Evolutionary conservation across 2,113 vertebrate genomes (phyloP).

Genomic region (Glareola pratincola): DNA sequence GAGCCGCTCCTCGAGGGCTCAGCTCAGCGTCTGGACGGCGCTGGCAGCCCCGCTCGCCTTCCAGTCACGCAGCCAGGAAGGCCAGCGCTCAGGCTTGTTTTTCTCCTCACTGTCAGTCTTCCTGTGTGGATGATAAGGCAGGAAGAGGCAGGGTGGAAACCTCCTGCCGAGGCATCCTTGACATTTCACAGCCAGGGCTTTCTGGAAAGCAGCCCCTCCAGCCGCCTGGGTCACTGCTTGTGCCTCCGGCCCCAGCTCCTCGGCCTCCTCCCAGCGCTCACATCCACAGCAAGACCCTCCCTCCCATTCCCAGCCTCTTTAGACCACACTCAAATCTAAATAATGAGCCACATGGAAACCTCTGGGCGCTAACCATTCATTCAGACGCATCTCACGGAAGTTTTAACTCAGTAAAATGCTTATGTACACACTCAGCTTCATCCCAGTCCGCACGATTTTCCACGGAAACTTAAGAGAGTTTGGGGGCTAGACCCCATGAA

Average conservation of each 20-base stretch:
- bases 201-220: not conserved
- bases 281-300: not conserved
- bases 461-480: not conserved
- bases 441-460: not conserved
- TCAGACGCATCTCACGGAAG: not conserved
- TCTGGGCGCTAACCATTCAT: not conserved
- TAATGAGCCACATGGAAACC: not conserved
- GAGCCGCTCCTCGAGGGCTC: fast-evolving
- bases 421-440: not conserved
- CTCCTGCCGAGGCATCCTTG: not conserved
- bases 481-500: not conserved
- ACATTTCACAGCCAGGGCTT: not conserved
- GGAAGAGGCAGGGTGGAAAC: not conserved
- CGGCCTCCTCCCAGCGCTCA: not conserved
- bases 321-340: not conserved
- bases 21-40: fast-evolving
- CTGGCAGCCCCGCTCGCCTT: not conserved
- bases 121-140: not conserved
- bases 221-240: not conserved
- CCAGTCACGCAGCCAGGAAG: not conserved
- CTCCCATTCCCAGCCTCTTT: not conserved
- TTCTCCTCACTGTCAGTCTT: not conserved
- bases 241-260: not conserved
- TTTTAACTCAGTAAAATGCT: not conserved
- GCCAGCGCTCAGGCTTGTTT: not conserved